Conservation (phyloP, 2,113 vertebrate species). For the Cervus canadensis region DNA sequence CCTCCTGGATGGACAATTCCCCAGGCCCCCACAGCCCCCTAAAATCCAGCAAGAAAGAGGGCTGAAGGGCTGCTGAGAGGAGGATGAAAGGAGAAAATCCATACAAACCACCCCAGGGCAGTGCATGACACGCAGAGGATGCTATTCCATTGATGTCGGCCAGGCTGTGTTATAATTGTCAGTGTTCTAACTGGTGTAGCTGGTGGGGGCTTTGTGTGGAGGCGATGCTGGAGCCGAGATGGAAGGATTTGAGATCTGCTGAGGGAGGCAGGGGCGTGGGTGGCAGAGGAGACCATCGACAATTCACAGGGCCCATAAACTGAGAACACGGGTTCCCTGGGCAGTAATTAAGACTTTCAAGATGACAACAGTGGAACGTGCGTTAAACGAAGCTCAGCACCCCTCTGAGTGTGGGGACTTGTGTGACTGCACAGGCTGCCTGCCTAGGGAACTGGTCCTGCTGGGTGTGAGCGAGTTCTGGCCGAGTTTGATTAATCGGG, state of each 20-base stretch:
- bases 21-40: background rate
- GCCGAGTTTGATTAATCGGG: background rate
- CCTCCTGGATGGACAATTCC: background rate
- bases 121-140: accelerated
- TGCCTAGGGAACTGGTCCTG: background rate
- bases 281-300: background rate
- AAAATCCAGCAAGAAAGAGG: background rate
- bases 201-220: background rate
- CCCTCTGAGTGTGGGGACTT: background rate
- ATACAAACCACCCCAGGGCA: background rate
- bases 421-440: accelerated
- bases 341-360: background rate
- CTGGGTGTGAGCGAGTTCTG: too few relatives aligned
- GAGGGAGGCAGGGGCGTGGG: too few relatives aligned
- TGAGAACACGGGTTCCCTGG: background rate
- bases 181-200: background rate
- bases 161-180: background rate
- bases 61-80: background rate
- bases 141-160: background rate
- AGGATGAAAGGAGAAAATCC: background rate
- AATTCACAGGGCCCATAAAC: background rate
- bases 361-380: background rate
- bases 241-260: background rate
- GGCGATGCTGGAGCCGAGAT: background rate
- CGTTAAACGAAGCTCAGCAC: background rate